Base-by-base conservation (phyloP, 2,888 invertebrate genomes). In the Acleris laterana region DNA sequence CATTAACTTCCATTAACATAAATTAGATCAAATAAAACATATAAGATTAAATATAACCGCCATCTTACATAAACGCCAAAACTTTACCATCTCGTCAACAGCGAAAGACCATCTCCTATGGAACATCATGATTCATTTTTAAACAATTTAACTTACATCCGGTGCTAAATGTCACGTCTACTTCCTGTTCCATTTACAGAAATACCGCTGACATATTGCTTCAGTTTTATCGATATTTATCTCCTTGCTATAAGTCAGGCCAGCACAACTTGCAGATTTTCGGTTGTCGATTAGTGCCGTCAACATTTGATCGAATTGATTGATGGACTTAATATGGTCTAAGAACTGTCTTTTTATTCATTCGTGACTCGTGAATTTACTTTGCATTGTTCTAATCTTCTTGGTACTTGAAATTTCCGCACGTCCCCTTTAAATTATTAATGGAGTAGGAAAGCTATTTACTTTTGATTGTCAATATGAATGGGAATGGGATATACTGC, bases 91-190 rank as follows among this genome's bases (percentile, higher is more conserved):
- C 4, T 13, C 4, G 38, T 1, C 13, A 13, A 38, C 38, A 13
- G 4, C 11, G 17, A 42, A 48, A 46, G 48, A 25, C 22, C 53
- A 55, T 65, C 60, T 56, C 50, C 32, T 60, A 65, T 61, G 25
- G 17, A 46, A 25, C 44, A 11, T 3, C 22, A 32, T 53, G 59
- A 65, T 44, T 65, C 20, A 56, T 51, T 61, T 60, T 46, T 52
- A 32, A 58, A 63, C 57, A 57, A 57, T 57, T 59, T 48, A 22
- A 65, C 60, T 65, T 61, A 60, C 65, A 55, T 61, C 60, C 60
- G 60, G 55, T 56, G 17, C 20, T n/a, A 56, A 65, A 65, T 65
- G 65, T 61, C 65, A 60, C 7, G 13, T 22, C 48, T 46, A 55
- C 44, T 56, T 61, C 65, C 65, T 65, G 60, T 65, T 55, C 49